These are phyloP conservation scores for Dermolepida albohirtum DNA, from an alignment of 2,888 invertebrate genomes.

Conservation along the genomic window DNA sequence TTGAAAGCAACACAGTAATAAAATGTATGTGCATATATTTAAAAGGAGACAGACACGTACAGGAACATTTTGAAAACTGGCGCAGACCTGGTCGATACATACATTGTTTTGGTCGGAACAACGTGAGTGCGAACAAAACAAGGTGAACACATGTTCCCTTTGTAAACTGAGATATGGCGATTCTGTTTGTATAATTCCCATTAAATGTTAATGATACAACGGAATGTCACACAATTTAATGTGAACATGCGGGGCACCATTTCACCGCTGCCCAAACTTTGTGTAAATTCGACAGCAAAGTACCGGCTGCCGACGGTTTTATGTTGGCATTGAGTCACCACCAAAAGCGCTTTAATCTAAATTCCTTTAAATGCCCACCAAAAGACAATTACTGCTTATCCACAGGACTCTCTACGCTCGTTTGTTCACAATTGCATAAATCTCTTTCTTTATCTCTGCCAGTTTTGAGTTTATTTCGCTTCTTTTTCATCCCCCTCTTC, in stretches of 20 bases:
- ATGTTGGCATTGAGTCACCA: constrained; percentile 53
- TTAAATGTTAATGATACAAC: constrained; percentile 65
- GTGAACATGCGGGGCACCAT: constrained; percentile 59
- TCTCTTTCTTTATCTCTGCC: constrained; percentile 35
- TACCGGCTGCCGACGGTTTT: constrained; percentile 54
- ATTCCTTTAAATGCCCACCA: constrained; percentile 53
- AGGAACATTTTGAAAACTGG: constrained; percentile 23
- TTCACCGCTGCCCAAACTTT: constrained; percentile 59
- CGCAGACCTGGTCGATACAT: constrained; percentile 9
- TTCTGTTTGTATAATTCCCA: constrained; percentile 61
- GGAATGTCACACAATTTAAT: constrained; percentile 64
- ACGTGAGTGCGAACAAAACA: constrained; percentile 54
- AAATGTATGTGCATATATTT: neutral
- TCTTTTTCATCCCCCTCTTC: constrained; percentile 6
- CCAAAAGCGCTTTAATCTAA: constrained; percentile 57
- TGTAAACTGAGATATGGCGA: constrained; percentile 60
- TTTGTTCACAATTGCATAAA: constrained; percentile 39
- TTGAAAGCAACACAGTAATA: too few species aligned
- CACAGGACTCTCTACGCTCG: constrained; percentile 27
- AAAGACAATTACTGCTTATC: constrained; percentile 39
- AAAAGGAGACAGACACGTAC: constrained; percentile 25
- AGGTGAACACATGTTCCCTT: constrained; percentile 64
- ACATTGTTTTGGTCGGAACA: constrained; percentile 26
- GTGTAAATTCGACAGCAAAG: constrained; percentile 61
- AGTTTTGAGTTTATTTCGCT: constrained; percentile 31